These are phyloP conservation scores for Platyura marginata DNA, from an alignment of 1,140 invertebrate genomes.

Conservation along the genomic window DNA sequence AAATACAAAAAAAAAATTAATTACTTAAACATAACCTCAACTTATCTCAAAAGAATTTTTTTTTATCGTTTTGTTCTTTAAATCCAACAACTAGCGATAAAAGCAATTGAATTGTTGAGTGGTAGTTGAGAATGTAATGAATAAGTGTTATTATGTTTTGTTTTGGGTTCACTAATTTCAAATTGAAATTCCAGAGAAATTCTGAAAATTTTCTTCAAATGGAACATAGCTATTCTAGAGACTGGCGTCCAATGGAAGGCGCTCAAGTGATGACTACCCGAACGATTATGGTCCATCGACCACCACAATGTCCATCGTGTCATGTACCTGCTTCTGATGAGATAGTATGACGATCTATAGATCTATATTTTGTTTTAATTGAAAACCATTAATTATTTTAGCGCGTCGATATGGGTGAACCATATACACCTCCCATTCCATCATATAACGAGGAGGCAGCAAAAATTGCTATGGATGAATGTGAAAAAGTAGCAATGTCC, in stretches of 20 bases:
- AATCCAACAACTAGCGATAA: neutral
- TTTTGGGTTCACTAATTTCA: neutral
- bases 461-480: conserved; percentile 49
- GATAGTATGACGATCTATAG: neutral
- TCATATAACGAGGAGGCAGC: conserved; percentile 45
- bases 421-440: conserved; percentile 14
- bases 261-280: conserved; percentile 12
- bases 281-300: conserved; percentile 16
- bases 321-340: conserved; percentile 9
- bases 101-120: too few species aligned
- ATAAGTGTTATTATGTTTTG: neutral
- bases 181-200: neutral
- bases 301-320: conserved; percentile 20
- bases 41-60: neutral
- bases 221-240: conserved; percentile 22
- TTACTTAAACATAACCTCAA: neutral
- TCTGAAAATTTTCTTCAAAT: conserved; percentile 8
- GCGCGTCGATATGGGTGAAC: conserved; percentile 10
- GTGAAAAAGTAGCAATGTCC: conserved; percentile 39
- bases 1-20: neutral
- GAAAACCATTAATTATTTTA: conserved; percentile 11
- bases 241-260: conserved; percentile 7
- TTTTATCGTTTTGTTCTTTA: neutral
- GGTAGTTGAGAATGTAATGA: too few species aligned
- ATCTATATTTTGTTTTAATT: neutral